Base-by-base conservation (phyloP, 2,113 vertebrate species). In the Gopherus evgoodei region DNA sequence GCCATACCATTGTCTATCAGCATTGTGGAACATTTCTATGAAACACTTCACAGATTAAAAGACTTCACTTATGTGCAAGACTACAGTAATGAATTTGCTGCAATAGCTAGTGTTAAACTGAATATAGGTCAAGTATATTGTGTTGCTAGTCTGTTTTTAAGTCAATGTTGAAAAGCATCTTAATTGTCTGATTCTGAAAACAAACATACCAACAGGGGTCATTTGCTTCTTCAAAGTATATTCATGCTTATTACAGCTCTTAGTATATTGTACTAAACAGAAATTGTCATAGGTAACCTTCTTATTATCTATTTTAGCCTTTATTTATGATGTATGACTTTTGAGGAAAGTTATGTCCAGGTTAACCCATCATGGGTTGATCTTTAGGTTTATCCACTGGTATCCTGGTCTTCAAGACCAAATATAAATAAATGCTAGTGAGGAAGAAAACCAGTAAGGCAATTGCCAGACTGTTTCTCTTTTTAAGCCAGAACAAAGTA, bases 201-300 rank as follows among this genome's bases (percentile, higher is more conserved):
- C 57, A 59, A 59, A 62, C 80, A 94, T 84, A 86, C 7, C 4
- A 91, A 83, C 4, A 84, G 14, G 49, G 93, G 93, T 90, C 83
- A 49, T 21, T 89, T 94, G 89, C 1, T 2, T 94, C 93, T 82
- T 59, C 80, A 93, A 89, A 29, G 54, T 86, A 83, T 56, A 16
- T 86, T 84, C 90, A 91, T 93, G 31, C 11, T 94, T 95, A 81
- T 72, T 91, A 56, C 35, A 86, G 49, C 4, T 47, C 44, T 91
- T 82, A 86, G 16, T 52, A 86, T 83, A 90, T 86, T 95, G 91
- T 25, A 81, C 3, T 3, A 91, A 94, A 79, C 92, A 94, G 53
- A 88, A 88, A 88, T 82, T 65, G 5, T 52, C 85, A 72, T 96
- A 88, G 49, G 17, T 56, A 87, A 84, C 84, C 56, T 80, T 35